phyloP scores from a whole-genome alignment of 92 coral and sea anemone species.

The Phymanthus crucifer region DNA sequence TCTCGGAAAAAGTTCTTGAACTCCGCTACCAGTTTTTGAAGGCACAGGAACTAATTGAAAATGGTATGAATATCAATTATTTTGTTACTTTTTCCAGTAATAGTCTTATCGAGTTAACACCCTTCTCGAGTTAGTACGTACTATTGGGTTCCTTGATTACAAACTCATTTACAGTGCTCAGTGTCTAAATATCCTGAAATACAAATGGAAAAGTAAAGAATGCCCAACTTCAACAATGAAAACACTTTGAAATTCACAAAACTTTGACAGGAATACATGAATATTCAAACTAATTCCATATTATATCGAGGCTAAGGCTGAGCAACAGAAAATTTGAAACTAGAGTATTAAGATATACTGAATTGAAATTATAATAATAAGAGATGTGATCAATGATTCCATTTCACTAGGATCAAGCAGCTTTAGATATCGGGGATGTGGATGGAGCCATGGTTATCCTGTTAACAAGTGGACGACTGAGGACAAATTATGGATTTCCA shows the following conservation, averaged over 20 bases:
- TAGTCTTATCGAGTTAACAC: neutral
- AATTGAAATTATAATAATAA: neutral
- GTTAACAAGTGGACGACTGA: neutral
- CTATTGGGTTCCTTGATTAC: too few species aligned
- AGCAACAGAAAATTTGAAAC: too few species aligned
- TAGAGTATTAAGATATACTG: too few species aligned
- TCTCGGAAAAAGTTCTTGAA: slow-evolving; percentile 8
- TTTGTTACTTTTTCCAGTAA: neutral
- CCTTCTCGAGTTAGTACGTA: too few species aligned
- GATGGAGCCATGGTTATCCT: slow-evolving; percentile 3
- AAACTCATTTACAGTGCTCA: too few species aligned
- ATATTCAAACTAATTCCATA: too few species aligned
- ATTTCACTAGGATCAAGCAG: neutral
- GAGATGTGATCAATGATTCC: slow-evolving; percentile 1
- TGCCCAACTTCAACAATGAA: too few species aligned
- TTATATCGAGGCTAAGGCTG: too few species aligned
- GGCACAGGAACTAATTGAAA: slow-evolving; percentile 8
- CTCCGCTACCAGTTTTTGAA: slow-evolving; percentile 10
- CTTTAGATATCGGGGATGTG: slow-evolving; percentile 1
- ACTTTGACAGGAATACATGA: too few species aligned
- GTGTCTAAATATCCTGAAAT: too few species aligned
- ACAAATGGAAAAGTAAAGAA: too few species aligned
- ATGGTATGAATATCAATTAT: slow-evolving; percentile 3
- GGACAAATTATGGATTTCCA: neutral
- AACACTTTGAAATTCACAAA: too few species aligned